These are phyloP conservation scores for Clinocottus analis DNA, from an alignment of 2,113 vertebrate species.

Conservation along the genomic window DNA sequence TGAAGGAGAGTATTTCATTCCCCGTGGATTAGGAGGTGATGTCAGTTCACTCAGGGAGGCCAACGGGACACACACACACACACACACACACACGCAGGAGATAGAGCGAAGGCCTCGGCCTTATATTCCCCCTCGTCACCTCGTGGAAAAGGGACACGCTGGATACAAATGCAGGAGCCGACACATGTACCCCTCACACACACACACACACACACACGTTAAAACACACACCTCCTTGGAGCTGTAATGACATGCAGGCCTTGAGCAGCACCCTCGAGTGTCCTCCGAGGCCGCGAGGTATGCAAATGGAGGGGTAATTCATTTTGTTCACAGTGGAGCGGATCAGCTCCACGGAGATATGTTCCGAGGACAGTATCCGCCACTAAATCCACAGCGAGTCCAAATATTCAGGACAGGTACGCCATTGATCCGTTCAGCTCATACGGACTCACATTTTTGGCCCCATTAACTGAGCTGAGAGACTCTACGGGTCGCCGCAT, in stretches of 20 bases:
- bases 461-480: constrained; percentile 41
- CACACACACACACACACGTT: constrained; percentile 11
- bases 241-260: constrained; percentile 46
- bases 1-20: neutral
- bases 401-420: constrained; percentile 24
- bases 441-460: constrained; percentile 33
- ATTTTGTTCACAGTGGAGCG: constrained; percentile 36
- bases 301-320: constrained; percentile 58
- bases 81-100: constrained; percentile 13
- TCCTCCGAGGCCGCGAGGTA: constrained; percentile 39
- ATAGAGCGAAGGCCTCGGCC: neutral
- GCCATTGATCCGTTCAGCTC: constrained; percentile 43
- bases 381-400: constrained; percentile 41
- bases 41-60: constrained; percentile 17
- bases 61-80: too few relatives aligned
- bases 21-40: constrained; percentile 11
- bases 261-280: constrained; percentile 31
- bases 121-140: constrained; percentile 22
- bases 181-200: constrained; percentile 33
- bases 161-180: neutral
- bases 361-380: constrained; percentile 24
- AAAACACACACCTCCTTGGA: constrained; percentile 28
- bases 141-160: constrained; percentile 12
- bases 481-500: neutral
- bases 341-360: constrained; percentile 13